A percentile compares a stretch with the other conserved stretches of the same genome.
Evolutionary conservation across 2,888 invertebrate species (phyloP).

Genomic region (Toxonevra muliebris): DNA sequence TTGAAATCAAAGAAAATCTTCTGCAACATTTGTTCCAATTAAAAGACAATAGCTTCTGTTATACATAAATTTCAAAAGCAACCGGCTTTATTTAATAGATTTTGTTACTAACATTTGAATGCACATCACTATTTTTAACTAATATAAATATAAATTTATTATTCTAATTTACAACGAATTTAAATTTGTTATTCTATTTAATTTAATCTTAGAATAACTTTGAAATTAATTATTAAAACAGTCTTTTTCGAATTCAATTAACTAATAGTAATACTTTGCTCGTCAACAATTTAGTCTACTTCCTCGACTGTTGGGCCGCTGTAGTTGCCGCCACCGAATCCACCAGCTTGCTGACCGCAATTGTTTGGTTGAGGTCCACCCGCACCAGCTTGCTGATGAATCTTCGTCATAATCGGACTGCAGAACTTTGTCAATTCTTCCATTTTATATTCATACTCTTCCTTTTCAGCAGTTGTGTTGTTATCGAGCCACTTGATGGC

Average conservation of each 20-base stretch:
- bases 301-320: conserved; percentile 63
- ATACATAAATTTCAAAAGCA: conserved; percentile 1
- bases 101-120: neutral
- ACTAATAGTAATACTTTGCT: no score
- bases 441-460: conserved; percentile 73
- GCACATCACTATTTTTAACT: neutral
- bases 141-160: neutral
- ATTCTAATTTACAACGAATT: no score
- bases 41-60: no score
- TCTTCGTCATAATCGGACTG: conserved; percentile 67
- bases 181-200: no score
- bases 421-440: conserved; percentile 61
- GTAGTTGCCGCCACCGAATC: conserved; percentile 69
- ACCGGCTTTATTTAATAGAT: conserved; percentile 7
- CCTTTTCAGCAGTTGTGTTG: conserved; percentile 79
- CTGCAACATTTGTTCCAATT: no score
- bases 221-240: no score
- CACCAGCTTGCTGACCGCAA: conserved; percentile 69
- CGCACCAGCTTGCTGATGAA: conserved; percentile 67
- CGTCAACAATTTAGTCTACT: conserved; percentile 62
- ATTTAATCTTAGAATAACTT: no score
- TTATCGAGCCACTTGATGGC: conserved; percentile 78
- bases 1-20: neutral
- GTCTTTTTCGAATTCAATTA: no score
- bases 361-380: conserved; percentile 54